These are phyloP conservation scores for Ormyrus thymus DNA, from an alignment of 2,888 invertebrate species.

Conservation along the genomic window DNA sequence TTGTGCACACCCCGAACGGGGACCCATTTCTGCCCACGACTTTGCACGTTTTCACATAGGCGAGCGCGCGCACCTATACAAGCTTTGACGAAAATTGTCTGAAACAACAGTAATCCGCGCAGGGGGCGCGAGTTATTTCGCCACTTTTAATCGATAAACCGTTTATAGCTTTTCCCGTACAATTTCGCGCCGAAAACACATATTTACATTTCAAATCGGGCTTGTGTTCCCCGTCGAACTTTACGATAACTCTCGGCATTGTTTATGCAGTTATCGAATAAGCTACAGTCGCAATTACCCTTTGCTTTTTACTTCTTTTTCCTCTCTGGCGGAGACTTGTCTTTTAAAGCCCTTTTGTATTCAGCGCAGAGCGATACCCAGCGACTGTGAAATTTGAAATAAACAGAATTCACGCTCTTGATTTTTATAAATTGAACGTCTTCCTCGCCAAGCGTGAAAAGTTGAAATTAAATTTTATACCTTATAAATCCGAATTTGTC, in stretches of 20 bases:
- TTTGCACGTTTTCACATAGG: slow-evolving; percentile 37
- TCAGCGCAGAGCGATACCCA: slow-evolving; percentile 33
- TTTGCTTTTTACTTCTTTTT: slow-evolving; percentile 22
- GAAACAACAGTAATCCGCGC: slow-evolving; percentile 2
- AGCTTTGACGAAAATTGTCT: slow-evolving; percentile 16
- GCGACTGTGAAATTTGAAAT: slow-evolving; percentile 54
- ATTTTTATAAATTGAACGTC: slow-evolving; percentile 54
- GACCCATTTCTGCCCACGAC: slow-evolving; percentile 46
- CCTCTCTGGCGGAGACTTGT: slow-evolving; percentile 8
- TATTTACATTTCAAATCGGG: slow-evolving; percentile 30
- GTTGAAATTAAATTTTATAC: slow-evolving; percentile 26
- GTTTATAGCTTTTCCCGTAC: background rate
- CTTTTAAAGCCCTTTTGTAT: slow-evolving; percentile 47
- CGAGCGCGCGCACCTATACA: slow-evolving; percentile 6
- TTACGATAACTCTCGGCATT: slow-evolving; percentile 3
- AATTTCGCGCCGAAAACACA: background rate
- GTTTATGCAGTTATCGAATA: slow-evolving; percentile 31
- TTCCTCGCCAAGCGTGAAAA: slow-evolving; percentile 24
- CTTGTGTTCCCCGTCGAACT: slow-evolving; percentile 5
- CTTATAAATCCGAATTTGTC: no score
- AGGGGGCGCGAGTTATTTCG: background rate
- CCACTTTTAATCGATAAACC: background rate
- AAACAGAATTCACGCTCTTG: slow-evolving; percentile 54
- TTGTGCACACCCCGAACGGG: slow-evolving; percentile 42
- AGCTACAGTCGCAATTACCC: slow-evolving; percentile 49